Percentiles rank a stretch among this genome's conserved stretches.
These are phyloP conservation scores for Paedocypris micromegethes DNA, from an alignment of 2,797 vertebrate genomes.

Conservation along the genomic window DNA sequence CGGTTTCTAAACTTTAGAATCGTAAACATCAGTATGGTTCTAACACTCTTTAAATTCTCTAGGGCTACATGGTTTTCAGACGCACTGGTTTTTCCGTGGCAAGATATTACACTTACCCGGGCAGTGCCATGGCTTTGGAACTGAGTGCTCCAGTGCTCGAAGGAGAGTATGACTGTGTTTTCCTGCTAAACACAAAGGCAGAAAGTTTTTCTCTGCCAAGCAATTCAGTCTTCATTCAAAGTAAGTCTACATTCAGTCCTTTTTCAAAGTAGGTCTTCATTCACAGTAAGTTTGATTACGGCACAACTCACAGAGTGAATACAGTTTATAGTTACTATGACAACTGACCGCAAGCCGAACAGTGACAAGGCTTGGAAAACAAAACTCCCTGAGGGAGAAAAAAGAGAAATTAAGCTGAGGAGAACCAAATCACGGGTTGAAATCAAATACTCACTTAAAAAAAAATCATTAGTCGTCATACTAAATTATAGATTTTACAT, in stretches of 20 bases:
- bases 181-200: not conserved
- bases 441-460: too few species aligned
- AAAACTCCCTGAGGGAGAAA: too few species aligned
- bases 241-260: slow-evolving; percentile 13
- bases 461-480: too few species aligned
- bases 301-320: too few species aligned
- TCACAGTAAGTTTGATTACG: slow-evolving; percentile 32
- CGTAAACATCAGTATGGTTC: not conserved
- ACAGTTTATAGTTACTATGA: too few species aligned
- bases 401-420: too few species aligned
- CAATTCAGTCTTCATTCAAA: slow-evolving; percentile 40
- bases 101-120: fast-evolving
- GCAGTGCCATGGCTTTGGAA: fast-evolving
- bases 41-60: not conserved
- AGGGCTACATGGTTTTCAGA: slow-evolving; percentile 27
- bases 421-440: too few species aligned
- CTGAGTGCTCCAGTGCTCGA: not conserved
- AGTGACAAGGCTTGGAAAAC: too few species aligned
- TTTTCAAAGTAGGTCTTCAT: not conserved
- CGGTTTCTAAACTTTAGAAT: not conserved
- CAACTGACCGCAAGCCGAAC: too few species aligned
- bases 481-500: too few species aligned
- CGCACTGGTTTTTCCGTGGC: not conserved
- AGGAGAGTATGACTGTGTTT: slow-evolving; percentile 42
- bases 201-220: slow-evolving; percentile 7